Evolutionary conservation across 2,797 vertebrate genomes (phyloP).

Genomic region (Centropyge bicolor): DNA sequence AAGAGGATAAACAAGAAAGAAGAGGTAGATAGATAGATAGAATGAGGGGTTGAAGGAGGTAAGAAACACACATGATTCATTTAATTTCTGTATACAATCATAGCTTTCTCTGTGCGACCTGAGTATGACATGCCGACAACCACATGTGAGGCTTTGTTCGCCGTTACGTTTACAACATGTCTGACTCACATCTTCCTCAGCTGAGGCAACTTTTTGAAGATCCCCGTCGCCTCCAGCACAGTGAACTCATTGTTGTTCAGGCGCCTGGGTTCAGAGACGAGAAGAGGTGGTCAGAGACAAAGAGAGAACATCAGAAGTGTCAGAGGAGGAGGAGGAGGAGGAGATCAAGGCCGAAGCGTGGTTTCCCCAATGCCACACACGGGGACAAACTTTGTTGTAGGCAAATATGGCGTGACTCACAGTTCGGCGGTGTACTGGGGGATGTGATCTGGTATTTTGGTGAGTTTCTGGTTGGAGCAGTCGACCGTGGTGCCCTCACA

Average conservation of each 20-base stretch:
- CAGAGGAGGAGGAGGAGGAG: conserved; percentile 21
- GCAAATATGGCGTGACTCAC: conserved; percentile 85
- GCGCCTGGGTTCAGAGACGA: conserved; percentile 83
- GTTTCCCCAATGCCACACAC: conserved; percentile 34
- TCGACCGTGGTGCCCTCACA: conserved; percentile 98
- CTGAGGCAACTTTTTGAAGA: conserved; percentile 98
- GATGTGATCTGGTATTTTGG: conserved; percentile 95
- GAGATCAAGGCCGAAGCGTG: conserved; percentile 25
- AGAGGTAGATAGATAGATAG: conserved; percentile 3
- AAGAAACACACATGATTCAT: conserved; percentile 13
- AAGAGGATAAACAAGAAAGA: background rate
- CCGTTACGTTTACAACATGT: conserved; percentile 24
- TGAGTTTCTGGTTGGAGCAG: conserved; percentile 98
- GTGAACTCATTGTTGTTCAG: conserved; percentile 99
- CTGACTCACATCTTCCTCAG: conserved; percentile 96
- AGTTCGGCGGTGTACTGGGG: conserved; percentile 97
- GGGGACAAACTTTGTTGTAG: conserved; percentile 23
- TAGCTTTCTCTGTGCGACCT: conserved; percentile 32
- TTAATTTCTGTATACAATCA: conserved; percentile 15
- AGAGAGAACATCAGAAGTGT: conserved; percentile 28
- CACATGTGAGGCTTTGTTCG: conserved; percentile 29
- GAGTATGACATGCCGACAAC: conserved; percentile 36
- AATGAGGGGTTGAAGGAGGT: background rate
- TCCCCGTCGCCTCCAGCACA: conserved; percentile 95
- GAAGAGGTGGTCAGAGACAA: conserved; percentile 54